A percentile compares a stretch with the other conserved stretches of the same genome.
phyloP scores from a whole-genome alignment of 2,113 vertebrate genomes.

The Oreotrochilus melanogaster region DNA sequence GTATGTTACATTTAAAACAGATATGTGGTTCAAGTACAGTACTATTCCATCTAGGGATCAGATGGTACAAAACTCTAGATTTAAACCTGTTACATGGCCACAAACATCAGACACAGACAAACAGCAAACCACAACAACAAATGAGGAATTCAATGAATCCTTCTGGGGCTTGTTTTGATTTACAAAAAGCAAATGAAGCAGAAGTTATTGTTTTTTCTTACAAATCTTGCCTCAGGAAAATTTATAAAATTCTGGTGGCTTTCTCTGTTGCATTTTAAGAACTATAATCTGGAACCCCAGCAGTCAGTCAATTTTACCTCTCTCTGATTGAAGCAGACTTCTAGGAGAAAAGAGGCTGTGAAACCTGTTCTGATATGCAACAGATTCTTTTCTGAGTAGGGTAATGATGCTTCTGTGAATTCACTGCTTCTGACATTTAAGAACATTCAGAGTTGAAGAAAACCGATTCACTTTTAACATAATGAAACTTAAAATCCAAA shows the following conservation, averaged over 20 bases:
- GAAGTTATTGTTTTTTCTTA: neutral
- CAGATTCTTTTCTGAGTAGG: neutral
- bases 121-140: neutral
- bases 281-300: neutral
- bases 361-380: neutral
- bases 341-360: neutral
- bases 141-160: neutral
- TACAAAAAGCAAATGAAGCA: conserved; percentile 5
- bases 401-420: neutral
- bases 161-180: neutral
- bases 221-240: neutral
- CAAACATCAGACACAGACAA: neutral
- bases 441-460: neutral
- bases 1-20: neutral
- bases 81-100: fast-evolving
- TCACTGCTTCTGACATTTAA: neutral
- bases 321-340: neutral
- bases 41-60: neutral
- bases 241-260: neutral
- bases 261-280: neutral
- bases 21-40: neutral
- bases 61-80: neutral
- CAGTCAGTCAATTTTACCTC: neutral
- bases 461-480: neutral
- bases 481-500: neutral